Base-by-base conservation (phyloP, 2,113 vertebrate species). In the Dascyllus trimaculatus region DNA sequence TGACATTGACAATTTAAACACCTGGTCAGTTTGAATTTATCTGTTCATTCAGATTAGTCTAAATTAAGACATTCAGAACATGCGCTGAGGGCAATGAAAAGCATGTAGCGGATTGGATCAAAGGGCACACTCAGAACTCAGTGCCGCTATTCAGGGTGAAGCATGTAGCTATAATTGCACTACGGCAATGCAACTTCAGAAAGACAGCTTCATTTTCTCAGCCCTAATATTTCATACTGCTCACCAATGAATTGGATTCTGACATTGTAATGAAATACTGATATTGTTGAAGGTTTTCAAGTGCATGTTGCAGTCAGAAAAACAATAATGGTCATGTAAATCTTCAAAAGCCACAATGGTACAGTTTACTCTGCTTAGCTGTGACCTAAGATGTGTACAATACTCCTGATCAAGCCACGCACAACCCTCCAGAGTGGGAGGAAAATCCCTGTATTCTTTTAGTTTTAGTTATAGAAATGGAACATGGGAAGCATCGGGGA, bases 21-120 rank as follows among this genome's bases (percentile, higher is more conserved):
- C 70, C 61, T 79, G 87, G 80, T 86, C 43, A 52, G 29, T 77
- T 73, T 48, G 35, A 62, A 82, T 75, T 75, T 53, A 85, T 85
- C 70, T 66, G 29, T 79, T 79, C 70, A 76, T 78, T 61, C 24
- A 51, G 24, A 77, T 86, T 48, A 72, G 71, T 22, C 43, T 8
- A 65, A 70, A 71, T 48, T 63, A 11, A 86, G 78, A 81, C 61
- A 71, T 76, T 26, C 52, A 10, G 11, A 71, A 68, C 81, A 70
- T 59, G 52, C 14, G 66, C 75, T 82, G 4, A 70, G 29, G 75
- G 64, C 58, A 21, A 17, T 19, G 40, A 29, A 53, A 78, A 64
- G 48, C 65, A 46, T 58, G 32, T 58, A 25, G 59, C 49, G 59
- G 78, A 53, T 61, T 58, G 49, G 53, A 81, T 84, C 73, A 85